phyloP scores from a whole-genome alignment of 2,797 vertebrate species.

The Peromyscus eremicus region DNA sequence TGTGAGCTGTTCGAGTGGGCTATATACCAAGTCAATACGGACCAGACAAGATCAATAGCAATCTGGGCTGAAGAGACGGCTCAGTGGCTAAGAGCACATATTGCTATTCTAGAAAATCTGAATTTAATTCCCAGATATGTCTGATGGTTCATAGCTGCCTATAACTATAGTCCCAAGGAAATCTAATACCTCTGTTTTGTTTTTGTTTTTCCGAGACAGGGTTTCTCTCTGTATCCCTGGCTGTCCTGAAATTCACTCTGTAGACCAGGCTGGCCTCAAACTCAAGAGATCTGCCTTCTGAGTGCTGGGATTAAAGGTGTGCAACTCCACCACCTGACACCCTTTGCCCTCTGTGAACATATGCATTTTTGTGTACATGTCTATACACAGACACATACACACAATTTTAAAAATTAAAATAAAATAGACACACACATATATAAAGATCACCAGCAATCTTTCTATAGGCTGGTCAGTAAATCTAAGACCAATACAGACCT shows the following conservation, averaged over 20 bases:
- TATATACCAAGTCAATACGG: background rate
- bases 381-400: background rate
- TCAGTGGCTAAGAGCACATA: background rate
- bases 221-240: background rate
- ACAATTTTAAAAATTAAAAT: background rate
- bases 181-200: background rate
- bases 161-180: background rate
- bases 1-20: rapidly evolving
- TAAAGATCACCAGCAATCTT: background rate
- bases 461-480: slow-evolving; percentile 39
- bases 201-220: background rate
- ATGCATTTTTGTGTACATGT: background rate
- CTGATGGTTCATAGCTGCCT: background rate
- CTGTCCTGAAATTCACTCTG: background rate
- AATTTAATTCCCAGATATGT: background rate
- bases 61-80: background rate
- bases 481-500: slow-evolving; percentile 88
- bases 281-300: background rate
- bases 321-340: background rate
- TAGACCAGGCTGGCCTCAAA: background rate
- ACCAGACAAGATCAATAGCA: background rate
- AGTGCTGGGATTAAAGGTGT: background rate
- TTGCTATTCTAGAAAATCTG: background rate
- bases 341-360: too few species aligned
- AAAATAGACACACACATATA: background rate